Evolutionary conservation across 2,113 vertebrate species (phyloP).

Genomic region (Capreolus pygargus): DNA sequence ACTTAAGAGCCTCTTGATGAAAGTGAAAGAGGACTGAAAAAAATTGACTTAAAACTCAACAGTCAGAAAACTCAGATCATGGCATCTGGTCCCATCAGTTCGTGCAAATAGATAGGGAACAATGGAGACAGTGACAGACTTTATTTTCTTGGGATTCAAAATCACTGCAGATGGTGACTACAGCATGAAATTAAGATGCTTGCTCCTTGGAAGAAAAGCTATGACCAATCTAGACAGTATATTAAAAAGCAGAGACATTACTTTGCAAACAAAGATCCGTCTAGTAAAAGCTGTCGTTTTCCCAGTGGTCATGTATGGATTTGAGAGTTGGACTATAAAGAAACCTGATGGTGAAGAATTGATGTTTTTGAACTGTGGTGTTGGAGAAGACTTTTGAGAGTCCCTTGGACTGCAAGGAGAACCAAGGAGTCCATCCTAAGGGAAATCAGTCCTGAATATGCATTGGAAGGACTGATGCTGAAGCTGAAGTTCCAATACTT

Average conservation of each 20-base stretch:
- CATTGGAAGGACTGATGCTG: neutral
- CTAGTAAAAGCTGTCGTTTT: neutral
- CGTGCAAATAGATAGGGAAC: neutral
- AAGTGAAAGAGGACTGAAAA: neutral
- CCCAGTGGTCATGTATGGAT: neutral
- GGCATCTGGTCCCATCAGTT: neutral
- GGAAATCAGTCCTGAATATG: neutral
- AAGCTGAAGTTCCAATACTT: neutral
- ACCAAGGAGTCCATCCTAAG: neutral
- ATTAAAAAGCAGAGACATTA: neutral
- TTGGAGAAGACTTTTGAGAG: neutral
- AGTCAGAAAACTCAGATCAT: neutral
- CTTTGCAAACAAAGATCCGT: fast-evolving
- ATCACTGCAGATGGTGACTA: neutral
- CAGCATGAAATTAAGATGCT: neutral
- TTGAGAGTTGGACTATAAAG: neutral
- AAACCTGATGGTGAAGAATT: neutral
- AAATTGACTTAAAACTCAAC: neutral
- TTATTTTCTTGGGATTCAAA: neutral
- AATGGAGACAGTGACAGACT: neutral
- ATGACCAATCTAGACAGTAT: neutral
- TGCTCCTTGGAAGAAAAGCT: neutral
- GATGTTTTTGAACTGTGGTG: neutral
- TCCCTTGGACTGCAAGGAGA: neutral
- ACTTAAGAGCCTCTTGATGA: neutral